These are phyloP conservation scores for Nemotelus nigrinus DNA, from an alignment of 2,888 invertebrate species.

Conservation along the genomic window DNA sequence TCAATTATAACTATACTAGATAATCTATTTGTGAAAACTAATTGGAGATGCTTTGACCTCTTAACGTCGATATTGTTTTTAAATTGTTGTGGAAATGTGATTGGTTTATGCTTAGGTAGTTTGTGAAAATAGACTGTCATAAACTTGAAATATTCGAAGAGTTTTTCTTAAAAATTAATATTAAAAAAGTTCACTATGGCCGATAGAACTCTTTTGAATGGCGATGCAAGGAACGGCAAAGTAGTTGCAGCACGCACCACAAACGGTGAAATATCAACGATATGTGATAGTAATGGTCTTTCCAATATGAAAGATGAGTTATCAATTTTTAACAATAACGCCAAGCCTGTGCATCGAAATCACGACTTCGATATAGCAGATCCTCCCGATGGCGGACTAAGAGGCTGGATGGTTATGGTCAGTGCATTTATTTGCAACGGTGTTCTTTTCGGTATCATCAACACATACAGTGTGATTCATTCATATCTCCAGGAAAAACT, in stretches of 20 bases:
- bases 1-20: no score
- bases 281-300: slow-evolving; percentile 25
- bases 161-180: no score
- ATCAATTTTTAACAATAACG: neutral
- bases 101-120: no score
- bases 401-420: slow-evolving; percentile 84
- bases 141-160: no score
- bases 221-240: slow-evolving; percentile 34
- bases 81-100: no score
- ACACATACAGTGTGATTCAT: slow-evolving; percentile 86
- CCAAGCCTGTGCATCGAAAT: neutral
- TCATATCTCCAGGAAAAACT: slow-evolving; percentile 74
- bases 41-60: no score
- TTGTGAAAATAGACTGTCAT: no score
- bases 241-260: slow-evolving; percentile 8
- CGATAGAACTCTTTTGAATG: slow-evolving; percentile 25
- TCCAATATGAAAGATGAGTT: slow-evolving; percentile 16
- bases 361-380: slow-evolving; percentile 57
- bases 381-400: slow-evolving; percentile 79
- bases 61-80: no score
- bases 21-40: no score
- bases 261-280: slow-evolving; percentile 29
- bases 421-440: slow-evolving; percentile 91
- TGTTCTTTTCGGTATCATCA: slow-evolving; percentile 89
- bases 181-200: slow-evolving; percentile 4